These are phyloP conservation scores for Phrynosoma platyrhinos DNA, from an alignment of 2,113 vertebrate genomes.

Conservation along the genomic window DNA sequence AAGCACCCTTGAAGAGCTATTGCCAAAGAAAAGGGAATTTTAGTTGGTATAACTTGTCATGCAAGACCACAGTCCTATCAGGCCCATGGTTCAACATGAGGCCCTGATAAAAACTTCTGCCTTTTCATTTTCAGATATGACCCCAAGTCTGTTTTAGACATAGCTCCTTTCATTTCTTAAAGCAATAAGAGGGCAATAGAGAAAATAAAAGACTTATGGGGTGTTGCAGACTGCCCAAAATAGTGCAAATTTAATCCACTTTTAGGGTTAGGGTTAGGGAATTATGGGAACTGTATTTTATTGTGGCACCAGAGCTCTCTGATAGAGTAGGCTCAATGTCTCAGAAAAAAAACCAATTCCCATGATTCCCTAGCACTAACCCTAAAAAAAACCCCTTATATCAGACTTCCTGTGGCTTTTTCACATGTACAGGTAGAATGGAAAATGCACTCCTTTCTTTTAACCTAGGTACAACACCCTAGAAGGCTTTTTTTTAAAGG, in stretches of 20 bases:
- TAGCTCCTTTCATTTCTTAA: background rate
- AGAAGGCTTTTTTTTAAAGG: background rate
- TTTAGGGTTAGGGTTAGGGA: too few relatives aligned
- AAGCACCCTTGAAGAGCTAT: background rate
- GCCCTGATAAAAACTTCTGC: background rate
- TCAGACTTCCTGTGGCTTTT: background rate
- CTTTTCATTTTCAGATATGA: background rate
- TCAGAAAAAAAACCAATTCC: too few relatives aligned
- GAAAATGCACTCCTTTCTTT: background rate
- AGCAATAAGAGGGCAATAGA: background rate
- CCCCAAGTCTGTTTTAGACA: background rate
- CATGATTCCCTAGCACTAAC: too few relatives aligned
- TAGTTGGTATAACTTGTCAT: background rate
- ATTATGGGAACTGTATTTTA: too few relatives aligned
- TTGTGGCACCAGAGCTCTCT: too few relatives aligned
- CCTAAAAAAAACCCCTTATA: too few relatives aligned
- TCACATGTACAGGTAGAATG: background rate
- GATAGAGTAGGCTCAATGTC: too few relatives aligned
- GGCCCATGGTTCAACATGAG: too few relatives aligned
- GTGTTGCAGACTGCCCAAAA: too few relatives aligned
- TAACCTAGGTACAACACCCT: background rate
- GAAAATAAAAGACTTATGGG: background rate
- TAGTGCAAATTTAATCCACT: too few relatives aligned
- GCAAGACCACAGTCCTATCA: background rate
- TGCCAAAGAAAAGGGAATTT: background rate